Base-by-base conservation (phyloP, 1,140 invertebrate species). In the Aphaenogaster ashmeadi region DNA sequence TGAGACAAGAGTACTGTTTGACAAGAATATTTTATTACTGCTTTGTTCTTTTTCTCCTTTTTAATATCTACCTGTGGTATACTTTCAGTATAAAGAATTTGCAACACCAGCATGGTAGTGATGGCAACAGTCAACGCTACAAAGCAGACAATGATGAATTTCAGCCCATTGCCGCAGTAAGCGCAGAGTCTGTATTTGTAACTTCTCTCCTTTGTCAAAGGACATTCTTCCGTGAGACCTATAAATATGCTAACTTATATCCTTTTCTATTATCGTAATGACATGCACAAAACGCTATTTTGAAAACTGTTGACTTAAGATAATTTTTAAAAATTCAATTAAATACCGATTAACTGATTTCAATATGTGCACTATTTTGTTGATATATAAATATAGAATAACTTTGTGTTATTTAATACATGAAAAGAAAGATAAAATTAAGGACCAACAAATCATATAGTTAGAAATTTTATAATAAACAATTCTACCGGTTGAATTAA, bases 1-100 rank as follows among this genome's bases (percentile, higher is more conserved):
- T 41, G 58, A 72, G 8, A 75, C 13, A 52, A 60, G 6, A 47
- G 21, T 41, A 79, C 74, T 67, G 11, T 84, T 56, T 27, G 27
- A 27, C 27, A 27, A 72, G 27, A 62, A 44, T 79, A 21, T 21
- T 58, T 78, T 86, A 88, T 36, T 69, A 47, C 64, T 72, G 15
- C 0, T 78, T 50, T 50, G 38, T 71, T 47, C 1, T 67, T 6
- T 50, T 44, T 36, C 64, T 36, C 33, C n/a, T 60, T 54, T 79
- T 62, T 67, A 36, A 41, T 87, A 87, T 50, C 77, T 94, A 97
- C 97, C 95, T 97, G 96, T 47, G 90, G 90, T 60, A 92, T 90
- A 94, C 96, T 96, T 91, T 97, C 96, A 6, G 97, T 96, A 92
- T 96, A 97, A 92, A 97, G 96, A 87, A 97, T 96, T 94, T 97